phyloP scores from a whole-genome alignment of 2,888 invertebrate genomes.

The Sesia apiformis region DNA sequence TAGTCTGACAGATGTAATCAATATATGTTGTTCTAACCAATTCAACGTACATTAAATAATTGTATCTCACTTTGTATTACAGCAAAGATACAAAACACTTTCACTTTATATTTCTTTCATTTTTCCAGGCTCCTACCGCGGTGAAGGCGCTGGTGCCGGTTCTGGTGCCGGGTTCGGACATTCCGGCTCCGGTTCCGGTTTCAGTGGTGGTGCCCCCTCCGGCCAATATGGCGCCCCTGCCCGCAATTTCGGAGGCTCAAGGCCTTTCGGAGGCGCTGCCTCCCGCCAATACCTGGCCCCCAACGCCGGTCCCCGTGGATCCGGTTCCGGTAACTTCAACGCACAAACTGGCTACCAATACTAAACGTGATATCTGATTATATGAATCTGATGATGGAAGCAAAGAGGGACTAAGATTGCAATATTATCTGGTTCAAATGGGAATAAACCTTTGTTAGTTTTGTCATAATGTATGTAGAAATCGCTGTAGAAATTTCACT shows the following conservation, averaged over 20 bases:
- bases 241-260: conserved; percentile 17
- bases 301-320: conserved; percentile 46
- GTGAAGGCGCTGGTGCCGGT: conserved; percentile 33
- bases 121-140: conserved; percentile 56
- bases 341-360: conserved; percentile 60
- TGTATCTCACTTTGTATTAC: no score
- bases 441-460: no score
- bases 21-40: no score
- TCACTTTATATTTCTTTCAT: background rate
- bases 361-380: conserved; percentile 19
- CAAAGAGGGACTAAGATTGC: no score
- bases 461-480: no score
- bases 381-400: background rate
- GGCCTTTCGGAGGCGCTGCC: conserved; percentile 31
- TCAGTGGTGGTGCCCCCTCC: conserved; percentile 14
- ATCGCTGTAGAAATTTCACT: no score
- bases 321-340: conserved; percentile 62
- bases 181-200: conserved; percentile 18
- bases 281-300: conserved; percentile 63
- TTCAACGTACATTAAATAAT: no score
- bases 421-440: no score
- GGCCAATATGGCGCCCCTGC: conserved; percentile 21
- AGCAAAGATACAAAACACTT: no score
- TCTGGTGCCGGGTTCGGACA: conserved; percentile 16
- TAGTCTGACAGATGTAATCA: no score